phyloP scores from a whole-genome alignment of 2,888 invertebrate genomes.

The Hydropsyche betteni region DNA sequence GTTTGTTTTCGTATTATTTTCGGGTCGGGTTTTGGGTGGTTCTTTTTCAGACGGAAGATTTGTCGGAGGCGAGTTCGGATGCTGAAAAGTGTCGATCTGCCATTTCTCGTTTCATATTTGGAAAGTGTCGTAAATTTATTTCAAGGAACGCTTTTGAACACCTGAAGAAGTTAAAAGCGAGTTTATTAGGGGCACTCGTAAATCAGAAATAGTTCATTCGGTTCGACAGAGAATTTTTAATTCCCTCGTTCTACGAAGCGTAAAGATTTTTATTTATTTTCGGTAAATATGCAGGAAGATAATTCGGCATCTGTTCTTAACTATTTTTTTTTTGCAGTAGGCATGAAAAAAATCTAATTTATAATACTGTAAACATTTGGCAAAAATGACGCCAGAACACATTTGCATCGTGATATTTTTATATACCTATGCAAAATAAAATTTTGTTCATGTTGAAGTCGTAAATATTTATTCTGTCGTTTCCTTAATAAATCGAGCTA shows the following conservation, averaged over 20 bases:
- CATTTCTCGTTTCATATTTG: too few relatives aligned
- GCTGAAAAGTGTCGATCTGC: too few relatives aligned
- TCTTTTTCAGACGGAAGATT: too few relatives aligned
- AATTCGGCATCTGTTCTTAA: slow-evolving; percentile 1
- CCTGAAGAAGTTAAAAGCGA: slow-evolving; percentile 15
- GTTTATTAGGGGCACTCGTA: background rate
- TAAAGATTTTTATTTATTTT: slow-evolving; percentile 18
- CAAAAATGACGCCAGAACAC: too few relatives aligned
- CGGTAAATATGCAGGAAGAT: slow-evolving; percentile 3
- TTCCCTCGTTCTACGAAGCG: slow-evolving; percentile 16
- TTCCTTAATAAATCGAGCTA: too few relatives aligned
- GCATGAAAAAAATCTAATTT: background rate
- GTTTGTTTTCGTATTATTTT: too few relatives aligned
- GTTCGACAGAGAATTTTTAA: slow-evolving; percentile 15
- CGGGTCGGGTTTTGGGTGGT: too few relatives aligned
- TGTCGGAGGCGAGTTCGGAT: too few relatives aligned
- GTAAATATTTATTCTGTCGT: too few relatives aligned
- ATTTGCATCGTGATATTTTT: too few relatives aligned
- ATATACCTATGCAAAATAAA: too few relatives aligned
- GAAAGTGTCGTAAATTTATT: slow-evolving; percentile 13
- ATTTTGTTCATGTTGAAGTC: too few relatives aligned
- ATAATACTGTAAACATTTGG: background rate
- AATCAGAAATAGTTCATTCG: slow-evolving; percentile 20
- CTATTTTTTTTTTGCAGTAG: background rate
- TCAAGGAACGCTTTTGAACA: slow-evolving; percentile 5